Conservation (phyloP, 2,113 vertebrate genomes). For the Ptyas mucosa region DNA sequence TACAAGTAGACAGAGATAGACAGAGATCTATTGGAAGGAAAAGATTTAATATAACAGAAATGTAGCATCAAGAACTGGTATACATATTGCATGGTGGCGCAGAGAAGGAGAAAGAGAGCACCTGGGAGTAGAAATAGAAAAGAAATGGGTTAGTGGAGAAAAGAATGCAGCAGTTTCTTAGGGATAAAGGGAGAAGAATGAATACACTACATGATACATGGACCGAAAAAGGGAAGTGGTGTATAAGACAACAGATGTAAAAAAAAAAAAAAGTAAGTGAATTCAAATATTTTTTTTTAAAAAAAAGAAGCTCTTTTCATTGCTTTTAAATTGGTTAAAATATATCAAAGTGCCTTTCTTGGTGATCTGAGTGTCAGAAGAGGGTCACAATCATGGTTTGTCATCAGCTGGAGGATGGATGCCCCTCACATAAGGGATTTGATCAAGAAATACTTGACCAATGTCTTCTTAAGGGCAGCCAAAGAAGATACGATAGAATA, state of each 20-base stretch:
- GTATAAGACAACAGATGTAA: background rate
- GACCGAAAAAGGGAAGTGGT: background rate
- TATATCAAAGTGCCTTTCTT: background rate
- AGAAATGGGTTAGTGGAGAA: background rate
- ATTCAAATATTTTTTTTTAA: background rate
- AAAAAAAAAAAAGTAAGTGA: background rate
- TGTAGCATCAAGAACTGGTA: background rate
- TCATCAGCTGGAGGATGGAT: background rate
- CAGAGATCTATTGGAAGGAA: background rate
- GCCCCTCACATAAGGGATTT: background rate
- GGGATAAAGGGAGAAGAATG: background rate
- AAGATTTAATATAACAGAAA: background rate
- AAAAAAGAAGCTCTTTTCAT: background rate
- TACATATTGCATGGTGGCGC: background rate
- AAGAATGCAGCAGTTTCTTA: background rate
- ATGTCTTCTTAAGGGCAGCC: background rate
- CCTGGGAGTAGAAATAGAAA: background rate
- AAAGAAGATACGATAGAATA: background rate
- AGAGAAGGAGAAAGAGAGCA: background rate
- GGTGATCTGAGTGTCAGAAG: background rate
- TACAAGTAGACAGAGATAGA: background rate
- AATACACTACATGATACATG: background rate
- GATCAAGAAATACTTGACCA: background rate
- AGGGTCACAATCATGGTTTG: background rate
- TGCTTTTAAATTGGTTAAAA: background rate